These are phyloP conservation scores for Spermophilus dauricus DNA, from an alignment of 2,113 vertebrate species.

Conservation along the genomic window DNA sequence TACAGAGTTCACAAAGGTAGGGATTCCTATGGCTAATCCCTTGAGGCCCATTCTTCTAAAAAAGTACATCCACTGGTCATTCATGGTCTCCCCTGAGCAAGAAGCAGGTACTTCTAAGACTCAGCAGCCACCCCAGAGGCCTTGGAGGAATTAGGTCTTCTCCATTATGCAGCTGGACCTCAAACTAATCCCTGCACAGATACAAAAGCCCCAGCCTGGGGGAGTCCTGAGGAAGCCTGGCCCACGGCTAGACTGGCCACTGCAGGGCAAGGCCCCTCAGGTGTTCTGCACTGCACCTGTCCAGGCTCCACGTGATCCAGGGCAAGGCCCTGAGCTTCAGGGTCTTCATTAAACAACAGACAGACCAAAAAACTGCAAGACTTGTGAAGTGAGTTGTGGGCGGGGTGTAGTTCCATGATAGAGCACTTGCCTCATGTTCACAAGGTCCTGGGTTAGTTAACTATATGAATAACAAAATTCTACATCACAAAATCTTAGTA, in stretches of 20 bases:
- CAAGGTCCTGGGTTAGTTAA: neutral
- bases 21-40: neutral
- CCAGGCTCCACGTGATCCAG: neutral
- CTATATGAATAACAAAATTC: neutral
- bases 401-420: neutral
- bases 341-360: neutral
- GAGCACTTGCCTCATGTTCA: neutral
- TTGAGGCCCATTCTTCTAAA: neutral
- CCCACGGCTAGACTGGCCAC: neutral
- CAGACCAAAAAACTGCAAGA: neutral
- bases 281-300: rapidly evolving
- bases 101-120: neutral
- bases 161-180: neutral
- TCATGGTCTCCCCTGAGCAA: neutral
- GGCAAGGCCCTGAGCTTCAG: neutral
- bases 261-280: neutral
- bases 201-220: neutral
- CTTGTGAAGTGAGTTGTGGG: neutral
- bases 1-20: neutral
- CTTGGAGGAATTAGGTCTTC: neutral
- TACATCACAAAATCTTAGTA: neutral
- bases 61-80: neutral
- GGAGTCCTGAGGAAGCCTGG: neutral
- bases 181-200: neutral
- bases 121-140: neutral